A percentile compares a stretch with the other conserved stretches of the same genome.
Evolutionary conservation across 1,140 invertebrate genomes (phyloP).

Genomic region (Druon quercuslanigerum): DNA sequence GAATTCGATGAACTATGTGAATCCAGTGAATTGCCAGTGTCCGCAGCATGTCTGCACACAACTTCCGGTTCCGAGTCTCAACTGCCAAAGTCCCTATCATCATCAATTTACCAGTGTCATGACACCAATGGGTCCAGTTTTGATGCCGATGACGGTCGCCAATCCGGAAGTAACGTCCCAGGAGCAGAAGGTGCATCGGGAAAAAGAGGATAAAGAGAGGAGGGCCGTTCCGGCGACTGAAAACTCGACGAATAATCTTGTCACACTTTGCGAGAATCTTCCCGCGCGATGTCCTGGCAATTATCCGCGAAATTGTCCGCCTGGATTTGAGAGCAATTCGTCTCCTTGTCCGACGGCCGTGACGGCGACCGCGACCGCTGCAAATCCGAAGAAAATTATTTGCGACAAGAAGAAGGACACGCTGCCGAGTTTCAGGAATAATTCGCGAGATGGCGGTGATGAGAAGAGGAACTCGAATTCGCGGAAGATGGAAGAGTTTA

Average conservation of each 20-base stretch:
- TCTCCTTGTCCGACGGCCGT: too few relatives aligned
- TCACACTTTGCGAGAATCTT: neutral
- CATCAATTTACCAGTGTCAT: neutral
- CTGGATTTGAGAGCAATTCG: neutral
- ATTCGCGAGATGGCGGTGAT: neutral
- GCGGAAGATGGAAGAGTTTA: neutral
- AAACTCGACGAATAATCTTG: conserved; percentile 1
- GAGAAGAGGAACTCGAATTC: neutral
- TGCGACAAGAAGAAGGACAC: neutral
- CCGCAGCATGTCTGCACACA: neutral
- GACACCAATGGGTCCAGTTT: neutral
- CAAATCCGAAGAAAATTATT: neutral
- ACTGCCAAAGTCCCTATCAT: conserved; percentile 1
- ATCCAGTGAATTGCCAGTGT: neutral
- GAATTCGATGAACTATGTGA: neutral
- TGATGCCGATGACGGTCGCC: neutral
- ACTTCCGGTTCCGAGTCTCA: neutral
- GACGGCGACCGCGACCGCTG: too few relatives aligned
- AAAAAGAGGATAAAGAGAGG: neutral
- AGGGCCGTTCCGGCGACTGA: neutral
- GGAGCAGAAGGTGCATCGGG: neutral
- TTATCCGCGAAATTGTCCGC: neutral
- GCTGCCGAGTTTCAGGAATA: neutral
- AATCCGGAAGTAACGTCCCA: neutral
- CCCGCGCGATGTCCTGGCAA: neutral